Evolutionary conservation across 2,888 invertebrate genomes (phyloP).

Genomic region (Mystacides longicornis): DNA sequence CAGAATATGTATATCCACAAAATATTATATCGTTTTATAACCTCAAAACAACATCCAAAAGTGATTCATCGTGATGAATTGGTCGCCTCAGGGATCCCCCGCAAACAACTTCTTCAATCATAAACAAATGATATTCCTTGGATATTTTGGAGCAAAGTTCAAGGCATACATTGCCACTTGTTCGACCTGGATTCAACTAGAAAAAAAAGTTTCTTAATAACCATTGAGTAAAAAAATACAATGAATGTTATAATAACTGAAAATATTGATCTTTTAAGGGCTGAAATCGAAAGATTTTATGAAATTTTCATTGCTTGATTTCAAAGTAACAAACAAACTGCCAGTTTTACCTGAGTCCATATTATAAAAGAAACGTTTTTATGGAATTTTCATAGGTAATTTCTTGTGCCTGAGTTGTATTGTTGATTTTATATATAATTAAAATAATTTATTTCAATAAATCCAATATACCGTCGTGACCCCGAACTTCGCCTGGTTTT

Average conservation of each 20-base stretch:
- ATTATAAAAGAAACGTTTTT: too few species aligned
- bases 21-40: conserved; percentile 32
- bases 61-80: conserved; percentile 68
- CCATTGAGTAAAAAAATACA: too few species aligned
- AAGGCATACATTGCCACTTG: conserved; percentile 65
- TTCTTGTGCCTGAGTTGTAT: too few species aligned
- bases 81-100: conserved; percentile 66
- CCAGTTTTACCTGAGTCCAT: too few species aligned
- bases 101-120: conserved; percentile 74
- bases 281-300: too few species aligned
- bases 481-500: too few species aligned
- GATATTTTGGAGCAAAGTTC: conserved; percentile 62
- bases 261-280: not conserved
- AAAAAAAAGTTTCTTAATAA: conserved; percentile 27
- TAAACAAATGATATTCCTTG: conserved; percentile 58
- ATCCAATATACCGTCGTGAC: too few species aligned
- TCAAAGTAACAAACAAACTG: too few species aligned
- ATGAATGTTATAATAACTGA: not conserved
- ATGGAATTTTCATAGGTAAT: too few species aligned
- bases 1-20: not conserved
- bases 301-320: too few species aligned
- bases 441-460: too few species aligned
- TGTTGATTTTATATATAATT: too few species aligned
- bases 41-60: conserved; percentile 57
- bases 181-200: conserved; percentile 70